Base-by-base conservation (phyloP, 1,140 invertebrate species). In the Andricus grossulariae region DNA sequence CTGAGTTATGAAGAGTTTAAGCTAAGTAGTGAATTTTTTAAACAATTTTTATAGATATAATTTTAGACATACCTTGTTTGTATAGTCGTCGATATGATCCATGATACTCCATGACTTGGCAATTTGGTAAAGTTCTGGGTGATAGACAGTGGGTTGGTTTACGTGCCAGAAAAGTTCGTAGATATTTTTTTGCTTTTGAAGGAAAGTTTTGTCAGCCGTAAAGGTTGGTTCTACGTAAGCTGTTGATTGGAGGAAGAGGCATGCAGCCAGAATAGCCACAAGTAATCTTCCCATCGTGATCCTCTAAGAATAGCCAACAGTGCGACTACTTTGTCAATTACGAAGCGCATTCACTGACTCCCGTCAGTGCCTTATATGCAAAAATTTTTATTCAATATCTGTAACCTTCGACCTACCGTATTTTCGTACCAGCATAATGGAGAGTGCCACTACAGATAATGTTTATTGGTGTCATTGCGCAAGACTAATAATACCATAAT, bases 111-210 rank as follows among this genome's bases (percentile, higher is more conserved):
- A 94, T 54, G 90, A 91, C 87, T 73, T 90, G 50, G 92, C 92
- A 54, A 92, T 89, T 72, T 94, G 89, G 50, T 90, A 89, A n/a
- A 90, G 89, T 3, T 91, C 89, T 0, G 88, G 84, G 76, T 92
- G 90, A 66, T 78, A 84, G 13, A 93, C 88, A 73, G 90, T 92
- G 3, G 92, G 92, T 82, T 94, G 94, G 82, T 93, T 92, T 0
- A 94, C 85, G 81, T 94, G 93, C 80, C 93, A 90, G 21, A 94
- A 88, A 8, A 95, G 89, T 77, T 94, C 92, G 72, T 94, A 92
- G 16, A 95, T 88, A 70, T 93, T 89, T 71, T 92, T 92, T 87
- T 95, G 94, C 76, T 90, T 93, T 15, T 88, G 76, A 49, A 94
- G 80, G 50, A 92, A 91, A 50, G 86, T 86, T 81, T 92, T 92